phyloP scores from a whole-genome alignment of 92 coral and sea anemone species.

The Phenganax stokvisi region DNA sequence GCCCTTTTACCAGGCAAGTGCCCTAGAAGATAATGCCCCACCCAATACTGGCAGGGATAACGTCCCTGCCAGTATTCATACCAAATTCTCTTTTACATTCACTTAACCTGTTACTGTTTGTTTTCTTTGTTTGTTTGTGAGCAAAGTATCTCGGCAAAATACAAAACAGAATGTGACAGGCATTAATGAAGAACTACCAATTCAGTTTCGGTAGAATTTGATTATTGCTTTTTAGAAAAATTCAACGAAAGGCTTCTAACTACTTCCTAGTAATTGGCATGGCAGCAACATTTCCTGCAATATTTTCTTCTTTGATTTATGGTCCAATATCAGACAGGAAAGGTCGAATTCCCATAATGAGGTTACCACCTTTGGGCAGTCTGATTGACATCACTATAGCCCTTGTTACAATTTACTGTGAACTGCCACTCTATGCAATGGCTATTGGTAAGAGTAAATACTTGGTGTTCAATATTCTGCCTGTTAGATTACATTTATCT shows the following conservation, averaged over 20 bases:
- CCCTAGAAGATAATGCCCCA: no score
- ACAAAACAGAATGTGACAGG: no score
- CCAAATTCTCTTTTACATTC: no score
- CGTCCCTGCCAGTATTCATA: neutral
- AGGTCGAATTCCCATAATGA: conserved; percentile 75
- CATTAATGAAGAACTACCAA: neutral
- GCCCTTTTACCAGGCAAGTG: no score
- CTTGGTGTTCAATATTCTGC: neutral
- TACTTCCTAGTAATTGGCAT: conserved; percentile 62
- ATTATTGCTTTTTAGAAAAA: conserved; percentile 21
- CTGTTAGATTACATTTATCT: neutral
- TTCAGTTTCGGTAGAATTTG: neutral
- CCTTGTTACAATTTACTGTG: conserved; percentile 55
- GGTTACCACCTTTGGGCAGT: conserved; percentile 57
- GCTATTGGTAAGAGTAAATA: conserved; percentile 62
- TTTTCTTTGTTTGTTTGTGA: no score
- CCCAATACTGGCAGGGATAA: no score
- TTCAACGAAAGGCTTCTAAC: conserved; percentile 63
- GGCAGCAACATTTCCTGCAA: conserved; percentile 73
- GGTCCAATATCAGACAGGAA: conserved; percentile 85
- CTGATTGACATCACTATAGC: conserved; percentile 53
- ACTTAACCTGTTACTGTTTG: no score
- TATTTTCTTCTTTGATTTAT: conserved; percentile 63
- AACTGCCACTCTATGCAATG: conserved; percentile 65
- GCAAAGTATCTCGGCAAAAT: no score